These are phyloP conservation scores for Struthidea cinerea DNA, from an alignment of 2,113 vertebrate species.

Conservation along the genomic window DNA sequence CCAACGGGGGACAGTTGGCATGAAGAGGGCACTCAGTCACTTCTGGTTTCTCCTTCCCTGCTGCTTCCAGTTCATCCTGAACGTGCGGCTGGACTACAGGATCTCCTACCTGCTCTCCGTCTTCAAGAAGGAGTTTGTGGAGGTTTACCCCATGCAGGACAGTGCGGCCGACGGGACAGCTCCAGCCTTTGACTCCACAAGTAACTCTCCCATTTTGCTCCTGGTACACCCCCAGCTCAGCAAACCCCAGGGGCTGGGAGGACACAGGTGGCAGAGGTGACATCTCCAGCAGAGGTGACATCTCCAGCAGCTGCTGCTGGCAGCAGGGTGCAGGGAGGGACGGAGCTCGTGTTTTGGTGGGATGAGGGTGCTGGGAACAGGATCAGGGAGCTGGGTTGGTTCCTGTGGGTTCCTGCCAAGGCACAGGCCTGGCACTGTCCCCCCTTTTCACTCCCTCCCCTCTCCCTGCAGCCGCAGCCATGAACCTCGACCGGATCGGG, in stretches of 20 bases:
- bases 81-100: slow-evolving; percentile 94
- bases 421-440: accelerated
- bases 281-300: neutral
- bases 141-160: slow-evolving; percentile 92
- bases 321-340: neutral
- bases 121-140: slow-evolving; percentile 98
- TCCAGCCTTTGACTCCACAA: slow-evolving; percentile 84
- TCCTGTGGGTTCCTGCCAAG: neutral
- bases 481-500: slow-evolving; percentile 92
- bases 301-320: neutral
- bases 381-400: neutral
- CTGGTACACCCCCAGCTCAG: neutral
- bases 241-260: neutral
- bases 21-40: neutral
- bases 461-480: slow-evolving; percentile 74
- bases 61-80: slow-evolving; percentile 89
- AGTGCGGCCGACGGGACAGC: slow-evolving; percentile 84
- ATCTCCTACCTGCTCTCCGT: slow-evolving; percentile 95
- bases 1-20: neutral
- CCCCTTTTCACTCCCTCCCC: neutral
- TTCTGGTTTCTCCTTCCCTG: neutral
- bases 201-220: slow-evolving; percentile 69
- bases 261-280: neutral
- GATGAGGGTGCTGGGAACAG: neutral
- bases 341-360: neutral